A percentile compares a stretch with the other conserved stretches of the same genome.
Conservation (phyloP, 1,140 invertebrate species). For the Scaptomyza montana region DNA sequence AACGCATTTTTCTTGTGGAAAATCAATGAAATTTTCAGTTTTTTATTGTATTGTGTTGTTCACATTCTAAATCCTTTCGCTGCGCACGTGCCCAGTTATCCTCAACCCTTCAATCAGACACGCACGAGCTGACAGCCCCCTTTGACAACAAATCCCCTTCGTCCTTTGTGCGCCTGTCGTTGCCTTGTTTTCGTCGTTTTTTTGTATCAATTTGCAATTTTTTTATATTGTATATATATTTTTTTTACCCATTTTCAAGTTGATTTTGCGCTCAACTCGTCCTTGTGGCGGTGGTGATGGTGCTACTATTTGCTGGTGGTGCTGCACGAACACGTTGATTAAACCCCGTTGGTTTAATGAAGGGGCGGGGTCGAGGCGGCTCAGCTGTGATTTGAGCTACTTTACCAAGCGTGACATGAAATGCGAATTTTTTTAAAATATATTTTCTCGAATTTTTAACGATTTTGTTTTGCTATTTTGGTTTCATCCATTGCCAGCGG, state of each 20-base stretch:
- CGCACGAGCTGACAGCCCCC: slow-evolving; percentile 48
- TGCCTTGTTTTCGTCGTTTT: slow-evolving; percentile 47
- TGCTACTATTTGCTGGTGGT: slow-evolving; percentile 34
- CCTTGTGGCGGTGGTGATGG: slow-evolving; percentile 11
- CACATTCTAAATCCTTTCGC: slow-evolving; percentile 61
- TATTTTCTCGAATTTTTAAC: slow-evolving; percentile 36
- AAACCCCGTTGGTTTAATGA: slow-evolving; percentile 58
- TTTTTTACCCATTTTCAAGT: slow-evolving; percentile 74
- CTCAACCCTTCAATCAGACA: slow-evolving; percentile 71
- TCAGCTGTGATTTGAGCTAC: slow-evolving; percentile 64
- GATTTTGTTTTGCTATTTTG: slow-evolving; percentile 47
- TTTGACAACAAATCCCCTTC: slow-evolving; percentile 26
- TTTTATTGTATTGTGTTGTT: slow-evolving; percentile 10
- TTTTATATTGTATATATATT: too few relatives aligned
- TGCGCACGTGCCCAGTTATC: slow-evolving; percentile 65
- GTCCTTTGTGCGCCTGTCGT: slow-evolving; percentile 69
- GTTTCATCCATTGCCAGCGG: not conserved
- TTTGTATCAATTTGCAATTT: slow-evolving; percentile 80
- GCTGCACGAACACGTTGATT: slow-evolving; percentile 43
- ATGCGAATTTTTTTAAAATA: slow-evolving; percentile 35
- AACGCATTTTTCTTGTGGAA: slow-evolving; percentile 45
- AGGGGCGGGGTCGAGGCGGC: slow-evolving; percentile 51
- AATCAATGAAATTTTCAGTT: slow-evolving; percentile 54
- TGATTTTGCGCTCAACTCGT: slow-evolving; percentile 45
- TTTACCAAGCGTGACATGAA: slow-evolving; percentile 69